phyloP scores from a whole-genome alignment of 2,888 invertebrate genomes.

The Lagria hirta region DNA sequence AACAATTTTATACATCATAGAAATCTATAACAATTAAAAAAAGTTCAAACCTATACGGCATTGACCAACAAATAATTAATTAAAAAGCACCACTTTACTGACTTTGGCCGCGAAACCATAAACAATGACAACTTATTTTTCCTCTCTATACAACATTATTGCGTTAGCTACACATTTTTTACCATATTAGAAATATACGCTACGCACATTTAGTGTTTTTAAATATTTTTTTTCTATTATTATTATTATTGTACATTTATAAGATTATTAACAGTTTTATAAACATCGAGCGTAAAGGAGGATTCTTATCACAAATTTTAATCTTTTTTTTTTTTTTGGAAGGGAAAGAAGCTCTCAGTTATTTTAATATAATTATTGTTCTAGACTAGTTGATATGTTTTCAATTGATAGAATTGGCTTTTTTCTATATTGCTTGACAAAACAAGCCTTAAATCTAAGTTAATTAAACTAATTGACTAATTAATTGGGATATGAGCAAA shows the following conservation, averaged over 20 bases:
- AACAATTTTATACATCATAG: constrained; percentile 25
- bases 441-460: too few species aligned
- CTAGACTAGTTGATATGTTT: constrained; percentile 39
- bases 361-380: constrained; percentile 10
- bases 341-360: constrained; percentile 28
- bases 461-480: too few species aligned
- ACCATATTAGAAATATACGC: constrained; percentile 46
- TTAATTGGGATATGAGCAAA: too few species aligned
- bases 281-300: constrained; percentile 5
- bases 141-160: constrained; percentile 54
- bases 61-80: constrained; percentile 5
- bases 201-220: constrained; percentile 41
- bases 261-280: constrained; percentile 22
- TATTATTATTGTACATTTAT: constrained; percentile 28
- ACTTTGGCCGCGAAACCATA: constrained; percentile 12
- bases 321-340: constrained; percentile 16
- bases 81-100: constrained; percentile 26
- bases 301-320: constrained; percentile 24
- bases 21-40: constrained; percentile 16
- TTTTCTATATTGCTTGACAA: too few species aligned
- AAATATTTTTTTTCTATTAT: constrained; percentile 27
- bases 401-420: constrained; percentile 30
- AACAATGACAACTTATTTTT: too few species aligned
- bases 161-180: constrained; percentile 55
- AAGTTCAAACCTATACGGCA: constrained; percentile 2